phyloP scores from a whole-genome alignment of 2,113 vertebrate genomes.

The Neodon shergylaensis region DNA sequence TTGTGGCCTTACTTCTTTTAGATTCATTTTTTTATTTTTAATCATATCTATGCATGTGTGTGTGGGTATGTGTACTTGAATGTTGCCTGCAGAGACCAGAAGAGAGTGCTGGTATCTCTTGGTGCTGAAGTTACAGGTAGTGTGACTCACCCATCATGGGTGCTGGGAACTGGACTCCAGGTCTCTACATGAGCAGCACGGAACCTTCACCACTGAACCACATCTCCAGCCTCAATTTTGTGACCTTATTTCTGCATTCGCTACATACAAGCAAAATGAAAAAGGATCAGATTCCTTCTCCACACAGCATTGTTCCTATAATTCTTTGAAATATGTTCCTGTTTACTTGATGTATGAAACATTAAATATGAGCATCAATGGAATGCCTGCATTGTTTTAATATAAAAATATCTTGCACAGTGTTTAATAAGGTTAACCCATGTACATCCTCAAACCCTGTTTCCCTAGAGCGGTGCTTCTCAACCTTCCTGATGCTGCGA shows the following conservation, averaged over 20 bases:
- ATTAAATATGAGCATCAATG: background rate
- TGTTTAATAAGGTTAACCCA: background rate
- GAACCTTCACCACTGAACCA: background rate
- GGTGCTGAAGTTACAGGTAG: background rate
- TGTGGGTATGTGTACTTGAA: background rate
- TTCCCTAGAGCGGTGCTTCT: background rate
- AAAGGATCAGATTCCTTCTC: constrained; percentile 22
- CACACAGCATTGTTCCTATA: background rate
- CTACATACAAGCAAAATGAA: constrained; percentile 29
- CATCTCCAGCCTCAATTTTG: background rate
- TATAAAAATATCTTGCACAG: background rate
- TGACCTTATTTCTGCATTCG: background rate
- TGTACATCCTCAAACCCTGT: background rate
- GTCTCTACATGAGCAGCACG: background rate
- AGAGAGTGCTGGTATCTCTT: background rate
- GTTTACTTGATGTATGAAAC: background rate
- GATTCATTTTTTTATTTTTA: background rate
- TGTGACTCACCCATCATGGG: background rate
- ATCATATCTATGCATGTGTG: too few species aligned
- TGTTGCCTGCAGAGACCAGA: background rate
- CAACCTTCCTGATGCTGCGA: background rate
- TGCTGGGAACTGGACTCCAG: background rate
- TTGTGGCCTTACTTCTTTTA: background rate
- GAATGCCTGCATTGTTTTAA: background rate
- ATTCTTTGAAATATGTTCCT: background rate